phyloP scores from a whole-genome alignment of 2,113 vertebrate genomes.

The Ovibos moschatus region DNA sequence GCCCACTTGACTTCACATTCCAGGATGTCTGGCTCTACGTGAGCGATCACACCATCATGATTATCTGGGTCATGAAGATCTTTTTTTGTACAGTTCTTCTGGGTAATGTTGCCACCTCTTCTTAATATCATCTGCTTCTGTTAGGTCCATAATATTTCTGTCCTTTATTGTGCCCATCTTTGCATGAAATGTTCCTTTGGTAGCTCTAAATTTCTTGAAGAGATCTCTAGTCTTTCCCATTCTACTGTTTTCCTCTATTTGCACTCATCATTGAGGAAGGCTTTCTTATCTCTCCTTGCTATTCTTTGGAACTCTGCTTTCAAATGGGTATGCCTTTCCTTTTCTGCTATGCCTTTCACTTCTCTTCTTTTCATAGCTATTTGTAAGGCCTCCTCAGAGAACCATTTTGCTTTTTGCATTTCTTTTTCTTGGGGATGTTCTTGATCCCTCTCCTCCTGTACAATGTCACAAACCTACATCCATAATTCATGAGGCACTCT shows the following conservation, averaged over 20 bases:
- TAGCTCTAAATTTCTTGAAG: not conserved
- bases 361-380: not conserved
- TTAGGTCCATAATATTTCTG: not conserved
- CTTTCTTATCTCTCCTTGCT: not conserved
- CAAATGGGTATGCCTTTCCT: not conserved
- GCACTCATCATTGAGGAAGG: not conserved
- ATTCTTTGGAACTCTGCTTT: not conserved
- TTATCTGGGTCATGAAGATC: not conserved
- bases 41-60: not conserved
- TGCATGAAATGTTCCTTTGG: not conserved
- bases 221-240: not conserved
- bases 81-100: not conserved
- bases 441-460: not conserved
- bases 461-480: not conserved
- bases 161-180: not conserved
- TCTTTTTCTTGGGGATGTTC: not conserved
- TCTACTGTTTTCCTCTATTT: not conserved
- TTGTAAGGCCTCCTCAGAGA: not conserved
- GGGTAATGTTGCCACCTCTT: no score
- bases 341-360: not conserved
- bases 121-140: not conserved
- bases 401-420: not conserved
- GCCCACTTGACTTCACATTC: not conserved
- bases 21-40: not conserved
- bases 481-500: not conserved